Evolutionary conservation across 2,888 invertebrate genomes (phyloP).

Genomic region (Lydus trimaculatus): DNA sequence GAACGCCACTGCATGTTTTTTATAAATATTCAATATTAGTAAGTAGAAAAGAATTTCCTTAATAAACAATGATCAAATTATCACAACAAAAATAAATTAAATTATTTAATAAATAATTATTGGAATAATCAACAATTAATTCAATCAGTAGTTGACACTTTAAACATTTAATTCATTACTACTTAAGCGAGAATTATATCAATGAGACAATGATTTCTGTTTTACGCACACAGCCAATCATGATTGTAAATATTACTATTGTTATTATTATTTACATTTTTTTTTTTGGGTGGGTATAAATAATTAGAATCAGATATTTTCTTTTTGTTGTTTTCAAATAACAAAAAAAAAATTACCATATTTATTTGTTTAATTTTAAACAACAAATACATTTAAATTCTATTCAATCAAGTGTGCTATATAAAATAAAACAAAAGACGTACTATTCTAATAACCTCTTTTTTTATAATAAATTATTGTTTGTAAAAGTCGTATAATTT

Average conservation of each 20-base stretch:
- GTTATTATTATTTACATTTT: not conserved
- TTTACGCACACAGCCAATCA: not conserved
- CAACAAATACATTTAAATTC: not conserved
- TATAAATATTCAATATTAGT: too few species aligned
- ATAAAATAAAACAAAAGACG: not conserved
- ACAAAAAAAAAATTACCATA: not conserved
- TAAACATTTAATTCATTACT: not conserved
- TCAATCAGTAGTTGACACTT: not conserved
- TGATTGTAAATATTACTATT: not conserved
- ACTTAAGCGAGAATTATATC: not conserved
- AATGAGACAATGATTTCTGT: not conserved
- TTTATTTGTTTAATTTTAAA: not conserved
- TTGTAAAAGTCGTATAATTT: too few species aligned
- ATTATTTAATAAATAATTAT: not conserved
- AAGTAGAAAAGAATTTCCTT: not conserved
- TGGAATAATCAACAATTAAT: not conserved
- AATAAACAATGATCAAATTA: not conserved
- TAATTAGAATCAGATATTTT: not conserved
- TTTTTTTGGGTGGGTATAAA: not conserved
- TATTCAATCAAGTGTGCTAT: not conserved
- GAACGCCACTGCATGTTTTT: too few species aligned
- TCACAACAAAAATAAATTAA: not conserved
- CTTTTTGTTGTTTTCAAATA: constrained; percentile 4
- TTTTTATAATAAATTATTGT: not conserved
- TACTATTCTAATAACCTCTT: not conserved